Percentiles rank a stretch among this genome's conserved stretches.
Evolutionary conservation across 2,113 vertebrate genomes (phyloP).

Genomic region (Notechis scutatus): DNA sequence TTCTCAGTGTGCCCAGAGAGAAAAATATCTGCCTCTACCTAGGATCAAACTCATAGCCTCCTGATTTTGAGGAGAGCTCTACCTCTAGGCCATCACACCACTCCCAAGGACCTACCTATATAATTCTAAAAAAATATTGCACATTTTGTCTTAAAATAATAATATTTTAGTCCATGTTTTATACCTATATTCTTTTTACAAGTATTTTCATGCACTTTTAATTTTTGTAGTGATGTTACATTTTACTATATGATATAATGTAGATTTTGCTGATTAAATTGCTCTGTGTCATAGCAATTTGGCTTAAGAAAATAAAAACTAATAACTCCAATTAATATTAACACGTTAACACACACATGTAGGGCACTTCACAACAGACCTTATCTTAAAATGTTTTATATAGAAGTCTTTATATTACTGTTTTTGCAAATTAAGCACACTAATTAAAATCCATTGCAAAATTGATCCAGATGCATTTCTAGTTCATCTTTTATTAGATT

Average conservation of each 20-base stretch:
- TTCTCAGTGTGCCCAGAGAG: too few species aligned
- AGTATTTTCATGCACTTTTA: background rate
- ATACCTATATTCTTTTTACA: background rate
- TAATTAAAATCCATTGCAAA: background rate
- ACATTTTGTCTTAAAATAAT: background rate
- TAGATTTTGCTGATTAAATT: background rate
- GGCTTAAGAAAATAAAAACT: background rate
- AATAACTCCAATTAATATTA: background rate
- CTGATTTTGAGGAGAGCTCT: too few species aligned
- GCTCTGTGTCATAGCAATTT: background rate
- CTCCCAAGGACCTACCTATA: background rate
- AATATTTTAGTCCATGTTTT: background rate
- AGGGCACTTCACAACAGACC: background rate
- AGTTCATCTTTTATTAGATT: background rate
- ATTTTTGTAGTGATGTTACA: background rate
- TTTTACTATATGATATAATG: background rate
- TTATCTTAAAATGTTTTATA: background rate
- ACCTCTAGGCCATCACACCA: too few species aligned
- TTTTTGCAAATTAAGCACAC: background rate
- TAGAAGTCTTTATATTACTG: background rate
- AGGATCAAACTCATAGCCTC: too few species aligned
- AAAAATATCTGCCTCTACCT: too few species aligned
- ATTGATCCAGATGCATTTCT: background rate
- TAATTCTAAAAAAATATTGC: background rate
- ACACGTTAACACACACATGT: background rate